These are phyloP conservation scores for Pachypeltis micranthus DNA, from an alignment of 1,140 invertebrate species.

Conservation along the genomic window DNA sequence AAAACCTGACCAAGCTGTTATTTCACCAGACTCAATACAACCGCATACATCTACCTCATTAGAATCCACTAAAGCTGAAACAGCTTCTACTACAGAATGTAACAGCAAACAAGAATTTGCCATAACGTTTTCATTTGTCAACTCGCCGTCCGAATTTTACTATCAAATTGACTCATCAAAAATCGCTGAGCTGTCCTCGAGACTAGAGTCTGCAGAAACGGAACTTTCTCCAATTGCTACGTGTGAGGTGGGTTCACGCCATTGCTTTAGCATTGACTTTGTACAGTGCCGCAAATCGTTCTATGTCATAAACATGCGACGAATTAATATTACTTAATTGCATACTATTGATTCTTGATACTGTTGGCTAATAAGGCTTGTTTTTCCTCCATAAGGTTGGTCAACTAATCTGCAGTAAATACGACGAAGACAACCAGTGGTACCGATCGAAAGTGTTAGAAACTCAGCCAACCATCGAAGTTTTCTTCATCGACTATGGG, in stretches of 20 bases:
- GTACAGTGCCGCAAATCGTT: too few species aligned
- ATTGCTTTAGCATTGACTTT: too few species aligned
- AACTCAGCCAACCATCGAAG: slow-evolving; percentile 37
- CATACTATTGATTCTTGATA: too few species aligned
- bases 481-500: slow-evolving; percentile 47
- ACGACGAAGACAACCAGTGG: slow-evolving; percentile 48
- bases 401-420: slow-evolving; percentile 48
- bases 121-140: not conserved
- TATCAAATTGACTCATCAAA: not conserved
- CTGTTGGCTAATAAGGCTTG: too few species aligned
- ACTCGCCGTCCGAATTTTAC: not conserved
- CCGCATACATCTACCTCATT: too few species aligned
- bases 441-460: slow-evolving; percentile 52
- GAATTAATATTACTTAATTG: too few species aligned
- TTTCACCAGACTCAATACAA: too few species aligned
- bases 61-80: too few species aligned
- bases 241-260: not conserved
- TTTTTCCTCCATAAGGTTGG: slow-evolving; percentile 30
- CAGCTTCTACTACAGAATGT: too few species aligned
- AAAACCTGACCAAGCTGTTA: too few species aligned
- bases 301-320: too few species aligned
- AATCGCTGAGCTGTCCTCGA: not conserved
- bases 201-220: not conserved
- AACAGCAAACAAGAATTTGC: too few species aligned
- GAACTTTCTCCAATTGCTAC: not conserved